Conservation (phyloP, 2,888 invertebrate species). For the Elgonia sp. region DNA sequence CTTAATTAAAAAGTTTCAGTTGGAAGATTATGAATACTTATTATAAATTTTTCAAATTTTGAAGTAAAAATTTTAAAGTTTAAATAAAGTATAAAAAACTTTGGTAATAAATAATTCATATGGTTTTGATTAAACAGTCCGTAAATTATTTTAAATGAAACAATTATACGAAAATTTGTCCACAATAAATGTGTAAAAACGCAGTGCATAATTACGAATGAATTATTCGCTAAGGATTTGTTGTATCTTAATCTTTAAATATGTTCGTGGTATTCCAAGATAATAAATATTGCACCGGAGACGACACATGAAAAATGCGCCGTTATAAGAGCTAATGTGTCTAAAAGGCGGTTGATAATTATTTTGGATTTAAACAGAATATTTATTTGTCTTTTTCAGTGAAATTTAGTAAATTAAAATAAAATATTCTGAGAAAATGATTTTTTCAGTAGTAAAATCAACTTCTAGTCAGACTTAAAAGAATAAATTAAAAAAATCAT, state of each 20-base stretch:
- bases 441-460: constrained; percentile 8
- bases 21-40: neutral
- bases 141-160: constrained; percentile 23
- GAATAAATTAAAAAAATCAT: too few relatives aligned
- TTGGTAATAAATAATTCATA: neutral
- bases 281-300: constrained; percentile 32
- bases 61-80: neutral
- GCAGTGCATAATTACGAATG: constrained; percentile 35
- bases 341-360: constrained; percentile 36
- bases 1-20: too few relatives aligned
- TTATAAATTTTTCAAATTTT: neutral
- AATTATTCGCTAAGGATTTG: constrained; percentile 36
- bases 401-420: neutral
- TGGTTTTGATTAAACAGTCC: neutral
- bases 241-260: constrained; percentile 46
- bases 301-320: neutral
- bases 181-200: constrained; percentile 28
- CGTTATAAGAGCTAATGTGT: constrained; percentile 35
- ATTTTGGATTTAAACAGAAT: constrained; percentile 15
- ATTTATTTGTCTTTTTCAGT: neutral
- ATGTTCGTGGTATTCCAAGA: constrained; percentile 25
- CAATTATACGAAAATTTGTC: constrained; percentile 39
- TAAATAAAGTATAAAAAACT: neutral
- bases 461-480: constrained; percentile 1
- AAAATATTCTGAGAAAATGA: too few relatives aligned